Base-by-base conservation (phyloP, 2,113 vertebrate species). In the Campylomormyrus tamandua region DNA sequence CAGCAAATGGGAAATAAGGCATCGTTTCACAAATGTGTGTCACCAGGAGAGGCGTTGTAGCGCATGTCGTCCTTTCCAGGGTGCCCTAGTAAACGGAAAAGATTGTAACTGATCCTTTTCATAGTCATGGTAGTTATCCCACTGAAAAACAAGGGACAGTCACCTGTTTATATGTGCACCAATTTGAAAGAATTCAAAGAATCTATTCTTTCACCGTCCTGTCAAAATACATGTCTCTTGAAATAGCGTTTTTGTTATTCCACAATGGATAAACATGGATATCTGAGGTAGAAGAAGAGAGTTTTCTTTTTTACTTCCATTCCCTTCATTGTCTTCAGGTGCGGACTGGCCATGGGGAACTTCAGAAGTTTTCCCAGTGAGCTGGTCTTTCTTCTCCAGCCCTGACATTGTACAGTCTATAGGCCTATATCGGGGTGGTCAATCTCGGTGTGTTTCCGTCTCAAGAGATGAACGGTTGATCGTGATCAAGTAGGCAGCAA, bases 251-350 rank as follows among this genome's bases (percentile, higher is more conserved):
- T 93, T 89, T 89, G 89, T 89, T 58, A 10, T 35, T 42, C 4
- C 74, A 42, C 35, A 35, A 80, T 39, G 10, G 31, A 77, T 39
- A 77, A 84, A 89, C n/a, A 77, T 39, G 13, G 70, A 39, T 89
- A 74, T 90, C 11, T 91, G 90, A 93, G 88, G 62, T 50, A 90
- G 19, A 42, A 53, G n/a, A 58, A 6, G 2, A 42, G n/a, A 9
- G 87, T n/a, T 48, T 90, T 77, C 66, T 31, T 42, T 19, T 90
- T 92, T 91, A 66, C 52, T 91, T 90, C 90, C 24, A 66, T 53
- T 90, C 91, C 50, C 88, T 88, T 90, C 93, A 90, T 90, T 90
- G 88, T 90, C 90, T 90, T 92, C 91, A 89, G 21, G 48, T 11
- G 21, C 1, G 10, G 10, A 46, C 45, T 84, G 21, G 39, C 24